Conservation (phyloP, 2,888 invertebrate genomes). For the Conistra vaccinii region DNA sequence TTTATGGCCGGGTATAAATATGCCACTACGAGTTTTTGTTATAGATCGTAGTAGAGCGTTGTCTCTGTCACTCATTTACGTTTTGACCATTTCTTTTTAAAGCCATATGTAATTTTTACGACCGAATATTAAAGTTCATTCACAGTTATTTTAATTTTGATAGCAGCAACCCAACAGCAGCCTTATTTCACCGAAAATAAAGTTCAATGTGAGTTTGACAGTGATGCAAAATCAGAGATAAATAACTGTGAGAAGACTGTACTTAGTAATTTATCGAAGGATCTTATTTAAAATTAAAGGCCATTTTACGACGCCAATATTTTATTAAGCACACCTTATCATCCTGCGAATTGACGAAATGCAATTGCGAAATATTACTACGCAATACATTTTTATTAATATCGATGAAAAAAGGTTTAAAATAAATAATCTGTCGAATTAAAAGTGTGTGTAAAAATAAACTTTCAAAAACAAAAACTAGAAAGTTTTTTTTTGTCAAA, state of each 20-base stretch:
- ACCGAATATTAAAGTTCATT: background rate
- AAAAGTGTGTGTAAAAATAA: background rate
- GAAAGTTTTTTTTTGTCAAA: background rate
- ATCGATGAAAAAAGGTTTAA: background rate
- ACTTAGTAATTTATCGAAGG: background rate
- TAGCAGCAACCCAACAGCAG: background rate
- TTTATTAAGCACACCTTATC: conserved; percentile 20
- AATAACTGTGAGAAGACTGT: background rate
- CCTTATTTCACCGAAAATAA: background rate
- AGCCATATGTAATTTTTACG: too few species aligned
- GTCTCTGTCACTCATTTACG: too few species aligned
- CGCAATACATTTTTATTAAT: background rate
- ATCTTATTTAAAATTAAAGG: conserved; percentile 7
- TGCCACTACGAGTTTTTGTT: too few species aligned
- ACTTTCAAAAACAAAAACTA: background rate
- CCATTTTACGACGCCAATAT: conserved; percentile 4
- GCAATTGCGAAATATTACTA: conserved; percentile 13
- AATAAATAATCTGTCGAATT: background rate
- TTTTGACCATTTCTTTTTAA: too few species aligned
- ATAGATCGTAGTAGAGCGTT: too few species aligned
- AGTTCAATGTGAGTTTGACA: background rate
- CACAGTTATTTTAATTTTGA: background rate
- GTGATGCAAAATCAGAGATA: background rate
- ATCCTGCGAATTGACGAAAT: conserved; percentile 24
- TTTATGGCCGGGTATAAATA: too few species aligned